Percentiles rank a stretch among this genome's conserved stretches.
These are phyloP conservation scores for Caenorhabditis sp. DNA, from an alignment of 2,888 invertebrate genomes.

Conservation along the genomic window DNA sequence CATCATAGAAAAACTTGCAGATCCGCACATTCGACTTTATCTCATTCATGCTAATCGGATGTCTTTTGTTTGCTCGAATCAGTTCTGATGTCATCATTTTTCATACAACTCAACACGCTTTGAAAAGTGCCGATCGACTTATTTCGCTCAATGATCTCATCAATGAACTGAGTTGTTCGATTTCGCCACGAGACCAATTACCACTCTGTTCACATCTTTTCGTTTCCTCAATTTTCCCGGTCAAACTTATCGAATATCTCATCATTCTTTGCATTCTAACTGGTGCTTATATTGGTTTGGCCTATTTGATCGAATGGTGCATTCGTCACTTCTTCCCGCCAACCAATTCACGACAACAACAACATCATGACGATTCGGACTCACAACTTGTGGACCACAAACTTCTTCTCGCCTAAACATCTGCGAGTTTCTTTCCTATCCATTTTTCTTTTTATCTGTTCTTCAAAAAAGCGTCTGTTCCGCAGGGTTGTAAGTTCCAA, in stretches of 20 bases:
- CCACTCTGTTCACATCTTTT: conserved; percentile 40
- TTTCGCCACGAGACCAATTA: conserved; percentile 45
- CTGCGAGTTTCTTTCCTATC: conserved; percentile 8
- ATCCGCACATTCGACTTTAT: conserved; percentile 61
- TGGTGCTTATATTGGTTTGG: conserved; percentile 65
- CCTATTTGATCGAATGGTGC: conserved; percentile 65
- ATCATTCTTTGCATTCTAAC: conserved; percentile 63
- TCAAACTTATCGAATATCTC: conserved; percentile 64
- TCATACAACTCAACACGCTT: conserved; percentile 18
- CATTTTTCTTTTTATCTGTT: not conserved
- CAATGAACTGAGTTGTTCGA: conserved; percentile 56
- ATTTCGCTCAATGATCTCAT: conserved; percentile 36
- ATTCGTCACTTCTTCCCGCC: conserved; percentile 57
- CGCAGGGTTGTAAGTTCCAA: conserved; percentile 39
- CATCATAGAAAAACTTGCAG: too few species aligned
- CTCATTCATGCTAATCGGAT: conserved; percentile 58
- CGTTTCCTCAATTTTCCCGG: conserved; percentile 60
- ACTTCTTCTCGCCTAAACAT: not conserved
- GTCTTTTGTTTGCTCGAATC: conserved; percentile 54
- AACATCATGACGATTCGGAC: not conserved
- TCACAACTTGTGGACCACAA: not conserved
- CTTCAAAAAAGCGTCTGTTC: conserved; percentile 25
- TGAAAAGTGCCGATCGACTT: conserved; percentile 31
- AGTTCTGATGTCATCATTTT: conserved; percentile 42
- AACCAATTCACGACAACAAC: conserved; percentile 3